phyloP scores from a whole-genome alignment of 1,140 invertebrate genomes.

The Anastrepha ludens region DNA sequence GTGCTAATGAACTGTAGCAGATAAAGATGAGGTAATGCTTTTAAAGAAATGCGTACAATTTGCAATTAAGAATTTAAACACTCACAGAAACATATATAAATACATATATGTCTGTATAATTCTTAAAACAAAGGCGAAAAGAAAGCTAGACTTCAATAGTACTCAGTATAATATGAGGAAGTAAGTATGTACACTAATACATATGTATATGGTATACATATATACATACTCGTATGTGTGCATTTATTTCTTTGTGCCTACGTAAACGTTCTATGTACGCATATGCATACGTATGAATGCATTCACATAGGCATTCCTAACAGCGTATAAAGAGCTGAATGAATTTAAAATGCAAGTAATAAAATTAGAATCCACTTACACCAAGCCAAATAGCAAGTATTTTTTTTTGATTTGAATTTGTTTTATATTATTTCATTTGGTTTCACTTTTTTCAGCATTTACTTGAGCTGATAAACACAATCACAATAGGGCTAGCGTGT shows the following conservation, averaged over 20 bases:
- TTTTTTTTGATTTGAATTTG: not conserved
- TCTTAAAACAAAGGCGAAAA: too few species aligned
- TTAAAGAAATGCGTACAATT: not conserved
- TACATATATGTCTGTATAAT: too few species aligned
- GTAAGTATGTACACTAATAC: not conserved
- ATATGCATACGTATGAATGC: too few species aligned
- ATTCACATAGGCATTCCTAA: not conserved
- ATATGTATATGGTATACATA: not conserved
- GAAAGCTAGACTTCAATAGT: too few species aligned
- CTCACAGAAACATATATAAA: too few species aligned
- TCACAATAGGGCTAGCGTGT: conserved; percentile 13
- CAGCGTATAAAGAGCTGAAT: not conserved
- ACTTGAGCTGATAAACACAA: not conserved
- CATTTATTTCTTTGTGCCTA: too few species aligned
- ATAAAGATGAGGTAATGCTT: conserved; percentile 44
- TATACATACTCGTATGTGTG: not conserved
- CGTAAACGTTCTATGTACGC: too few species aligned
- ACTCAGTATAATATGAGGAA: too few species aligned
- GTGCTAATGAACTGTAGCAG: conserved; percentile 32
- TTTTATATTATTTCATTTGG: conserved; percentile 21
- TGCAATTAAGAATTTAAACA: not conserved
- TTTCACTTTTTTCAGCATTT: conserved; percentile 38
- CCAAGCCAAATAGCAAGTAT: not conserved
- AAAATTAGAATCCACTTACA: not conserved
- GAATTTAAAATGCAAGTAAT: not conserved